Base-by-base conservation (phyloP, 2,888 invertebrate genomes). In the Tigriopus californicus region DNA sequence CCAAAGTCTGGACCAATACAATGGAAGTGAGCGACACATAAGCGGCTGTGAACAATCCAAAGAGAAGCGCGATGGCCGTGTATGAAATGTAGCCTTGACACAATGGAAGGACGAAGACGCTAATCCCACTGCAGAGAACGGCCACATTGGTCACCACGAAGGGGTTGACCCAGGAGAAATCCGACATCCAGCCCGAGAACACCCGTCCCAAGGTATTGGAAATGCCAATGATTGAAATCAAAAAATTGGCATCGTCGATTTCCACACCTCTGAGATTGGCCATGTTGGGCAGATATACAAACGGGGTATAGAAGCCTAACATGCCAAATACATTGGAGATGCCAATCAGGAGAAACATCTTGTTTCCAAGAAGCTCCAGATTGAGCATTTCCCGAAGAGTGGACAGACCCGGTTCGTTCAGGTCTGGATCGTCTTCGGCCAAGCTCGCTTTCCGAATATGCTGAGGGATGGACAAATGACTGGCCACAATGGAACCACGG, bases 11-110 rank as follows among this genome's bases (percentile, higher is more conserved):
- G 65, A 95, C 94, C 63, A 98, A 78, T 69, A 97, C 92, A 69
- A 97, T 95, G 53, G 97, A 97, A 47, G 97, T 97, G 61, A 98
- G 76, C 6, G 95, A 94, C 68, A 98, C 92, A 74, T 92, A 97
- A 62, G 94, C 94, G 63, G 95, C 90, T 90, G 90, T 83, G 67
- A 90, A 89, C 64, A 94, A 76, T 62, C 94, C 95, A 70, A 94
- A 95, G 67, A 87, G 83, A 64, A 89, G 77, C 42, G 90, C 80
- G 72, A 89, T 83, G 1, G 79, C 74, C 55, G 90, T 80, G 68
- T 87, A 87, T 58, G 83, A 74, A 10, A 76, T 74, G 67, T 86
- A 92, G 1, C 80, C 76, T 62, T 75, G 72, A 71, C 91, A 91
- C 68, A 92, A 80, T 0, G 94, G 94, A 41, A 83, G 86, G 60